Evolutionary conservation across 2,797 vertebrate genomes (phyloP).

Genomic region (Rhinatrema bivittatum): DNA sequence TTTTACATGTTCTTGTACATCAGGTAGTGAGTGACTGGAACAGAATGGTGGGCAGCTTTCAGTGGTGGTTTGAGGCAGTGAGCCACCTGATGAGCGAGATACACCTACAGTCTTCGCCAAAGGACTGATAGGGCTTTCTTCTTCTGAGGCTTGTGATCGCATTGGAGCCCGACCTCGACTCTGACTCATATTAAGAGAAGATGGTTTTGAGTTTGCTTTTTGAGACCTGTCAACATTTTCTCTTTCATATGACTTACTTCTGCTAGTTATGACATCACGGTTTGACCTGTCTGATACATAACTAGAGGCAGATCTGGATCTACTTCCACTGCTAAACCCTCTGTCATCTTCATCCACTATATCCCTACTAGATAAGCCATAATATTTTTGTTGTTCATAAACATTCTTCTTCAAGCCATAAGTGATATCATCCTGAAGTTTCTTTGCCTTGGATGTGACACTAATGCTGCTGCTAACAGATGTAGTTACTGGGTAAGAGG

Average conservation of each 20-base stretch:
- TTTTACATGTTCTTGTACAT: slow-evolving; percentile 95
- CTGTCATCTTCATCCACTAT: slow-evolving; percentile 83
- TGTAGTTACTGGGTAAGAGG: slow-evolving; percentile 78
- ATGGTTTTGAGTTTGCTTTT: slow-evolving; percentile 66
- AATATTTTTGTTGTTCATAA: slow-evolving; percentile 94
- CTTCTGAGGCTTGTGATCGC: slow-evolving; percentile 87
- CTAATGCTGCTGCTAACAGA: slow-evolving; percentile 75
- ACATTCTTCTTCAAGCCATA: slow-evolving; percentile 88
- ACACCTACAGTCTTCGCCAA: slow-evolving; percentile 79
- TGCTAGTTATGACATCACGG: slow-evolving; percentile 69
- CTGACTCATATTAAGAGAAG: slow-evolving; percentile 60
- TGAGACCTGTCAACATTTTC: slow-evolving; percentile 82
- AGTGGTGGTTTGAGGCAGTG: slow-evolving; percentile 57
- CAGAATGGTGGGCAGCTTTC: slow-evolving; percentile 91
- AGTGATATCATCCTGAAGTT: slow-evolving; percentile 79
- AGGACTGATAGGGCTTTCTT: slow-evolving; percentile 93
- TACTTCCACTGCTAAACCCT: slow-evolving; percentile 67
- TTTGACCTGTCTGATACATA: slow-evolving; percentile 86
- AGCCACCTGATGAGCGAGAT: slow-evolving; percentile 60
- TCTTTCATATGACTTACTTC: slow-evolving; percentile 88
- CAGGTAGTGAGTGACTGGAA: slow-evolving; percentile 96
- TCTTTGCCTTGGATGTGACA: slow-evolving; percentile 81
- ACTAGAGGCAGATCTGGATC: slow-evolving; percentile 74
- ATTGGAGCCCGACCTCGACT: slow-evolving; percentile 78
- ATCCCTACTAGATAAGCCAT: slow-evolving; percentile 72